These are phyloP conservation scores for Rhadina sibilatrix DNA, from an alignment of 2,113 vertebrate genomes.

Conservation along the genomic window DNA sequence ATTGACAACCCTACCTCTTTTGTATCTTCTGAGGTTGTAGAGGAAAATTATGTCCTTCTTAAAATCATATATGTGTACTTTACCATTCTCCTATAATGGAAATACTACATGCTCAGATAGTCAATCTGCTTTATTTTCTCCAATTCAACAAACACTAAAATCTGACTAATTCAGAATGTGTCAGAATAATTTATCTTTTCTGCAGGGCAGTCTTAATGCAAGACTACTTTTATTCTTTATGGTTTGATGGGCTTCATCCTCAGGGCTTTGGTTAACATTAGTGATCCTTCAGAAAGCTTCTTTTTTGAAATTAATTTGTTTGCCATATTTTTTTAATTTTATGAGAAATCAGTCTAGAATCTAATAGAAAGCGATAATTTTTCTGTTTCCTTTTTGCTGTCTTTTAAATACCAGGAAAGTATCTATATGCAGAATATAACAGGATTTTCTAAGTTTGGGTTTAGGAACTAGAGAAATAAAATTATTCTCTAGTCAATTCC, in stretches of 20 bases:
- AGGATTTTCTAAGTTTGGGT: background rate
- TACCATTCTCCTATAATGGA: background rate
- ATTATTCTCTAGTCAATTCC: background rate
- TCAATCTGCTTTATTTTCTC: background rate
- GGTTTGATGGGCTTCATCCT: background rate
- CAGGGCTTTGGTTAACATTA: conserved; percentile 9
- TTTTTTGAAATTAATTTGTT: conserved; percentile 35
- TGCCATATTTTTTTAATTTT: background rate
- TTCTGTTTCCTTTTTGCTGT: background rate
- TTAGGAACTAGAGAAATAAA: background rate
- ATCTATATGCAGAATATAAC: background rate
- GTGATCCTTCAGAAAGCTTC: conserved; percentile 14
- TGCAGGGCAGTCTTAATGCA: background rate
- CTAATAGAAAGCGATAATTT: background rate
- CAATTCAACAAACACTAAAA: conserved; percentile 10
- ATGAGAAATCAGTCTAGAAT: background rate
- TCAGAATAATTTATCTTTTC: conserved; percentile 32
- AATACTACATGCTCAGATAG: background rate
- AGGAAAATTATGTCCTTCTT: background rate
- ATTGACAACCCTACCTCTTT: background rate
- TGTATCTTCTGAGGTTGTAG: background rate
- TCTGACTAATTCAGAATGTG: conserved; percentile 53
- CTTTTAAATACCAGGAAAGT: background rate
- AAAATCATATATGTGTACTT: background rate
- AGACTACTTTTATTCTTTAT: conserved; percentile 20